Base-by-base conservation (phyloP, 2,113 vertebrate genomes). In the Sinocyclocheilus maitianheensis region DNA sequence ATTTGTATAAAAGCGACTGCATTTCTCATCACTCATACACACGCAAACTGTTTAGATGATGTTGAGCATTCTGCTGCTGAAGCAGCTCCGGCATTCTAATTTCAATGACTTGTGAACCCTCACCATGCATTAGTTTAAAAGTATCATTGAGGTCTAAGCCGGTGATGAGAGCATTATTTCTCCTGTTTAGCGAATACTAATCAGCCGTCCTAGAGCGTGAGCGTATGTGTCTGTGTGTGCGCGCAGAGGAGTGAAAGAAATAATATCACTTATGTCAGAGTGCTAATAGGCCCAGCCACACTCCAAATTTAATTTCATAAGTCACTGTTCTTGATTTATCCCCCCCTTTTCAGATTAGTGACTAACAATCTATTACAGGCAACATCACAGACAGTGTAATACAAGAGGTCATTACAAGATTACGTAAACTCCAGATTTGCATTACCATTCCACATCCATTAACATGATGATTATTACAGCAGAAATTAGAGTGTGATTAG, bases 211-310 rank as follows among this genome's bases (percentile, higher is more conserved):
- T 87, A 92, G 91, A 87, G 63, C 67, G 75, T 85, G 24, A 86
- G 79, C 60, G 86, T 87, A 43, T 5, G 82, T 85, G 87, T 82
- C 62, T 48, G 46, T 72, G 75, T 24, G 86, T 81, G 67, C 58
- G 74, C 4, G 24, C 69, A 85, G 71, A 89, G 88, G 84, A 74
- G 62, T 81, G 83, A 55, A 77, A 88, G 86, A 93, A 94, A 95
- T 93, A 90, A 93, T 95, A 95, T 95, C 92, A 93, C 90, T 93
- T 91, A 89, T 94, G 93, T 95, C 94, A 94, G 84, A 85, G 90
- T 91, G 92, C 93, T 95, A 94, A 95, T 94, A 94, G 94, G 91
- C 90, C 88, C 92, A 81, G 91, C 89, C 86, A 91, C 89, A 89
- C 90, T 94, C 92, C 89, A 90, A 89, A 81, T 93, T 91, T 92